Percentiles rank a stretch among this genome's conserved stretches.
phyloP scores from a whole-genome alignment of 1,140 invertebrate genomes.

The Daktulosphaira vitifoliae region DNA sequence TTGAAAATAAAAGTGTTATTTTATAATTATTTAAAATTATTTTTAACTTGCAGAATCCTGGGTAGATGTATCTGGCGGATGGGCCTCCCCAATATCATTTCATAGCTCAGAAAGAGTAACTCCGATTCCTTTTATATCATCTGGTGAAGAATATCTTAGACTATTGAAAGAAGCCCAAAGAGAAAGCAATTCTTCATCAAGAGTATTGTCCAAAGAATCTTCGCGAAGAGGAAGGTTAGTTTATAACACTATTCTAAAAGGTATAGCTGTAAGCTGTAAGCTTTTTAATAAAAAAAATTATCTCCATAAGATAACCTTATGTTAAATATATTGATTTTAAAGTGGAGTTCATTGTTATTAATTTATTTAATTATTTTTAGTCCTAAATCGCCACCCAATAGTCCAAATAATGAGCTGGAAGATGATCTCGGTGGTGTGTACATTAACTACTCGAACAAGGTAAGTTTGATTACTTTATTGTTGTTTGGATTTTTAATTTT shows the following conservation, averaged over 20 bases:
- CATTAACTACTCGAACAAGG: constrained; percentile 62
- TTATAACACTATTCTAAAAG: too few relatives aligned
- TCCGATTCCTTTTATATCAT: constrained; percentile 52
- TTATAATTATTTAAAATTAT: too few relatives aligned
- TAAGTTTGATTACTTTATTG: too few relatives aligned
- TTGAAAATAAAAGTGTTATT: too few relatives aligned
- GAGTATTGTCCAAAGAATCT: constrained; percentile 68
- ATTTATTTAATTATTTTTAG: constrained; percentile 56
- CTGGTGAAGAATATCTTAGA: constrained; percentile 67
- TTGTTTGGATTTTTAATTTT: too few relatives aligned
- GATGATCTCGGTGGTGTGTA: constrained; percentile 69
- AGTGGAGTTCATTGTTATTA: too few relatives aligned
- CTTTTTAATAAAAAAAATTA: too few relatives aligned
- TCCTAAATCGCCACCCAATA: constrained; percentile 84
- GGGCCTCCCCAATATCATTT: constrained; percentile 41
- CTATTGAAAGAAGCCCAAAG: constrained; percentile 75
- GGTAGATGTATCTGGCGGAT: constrained; percentile 60
- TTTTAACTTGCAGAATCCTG: constrained; percentile 60
- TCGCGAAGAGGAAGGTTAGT: constrained; percentile 47
- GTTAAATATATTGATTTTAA: too few relatives aligned
- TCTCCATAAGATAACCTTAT: too few relatives aligned
- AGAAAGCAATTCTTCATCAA: constrained; percentile 76
- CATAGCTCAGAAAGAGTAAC: constrained; percentile 55
- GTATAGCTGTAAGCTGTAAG: too few relatives aligned
- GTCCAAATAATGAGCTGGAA: constrained; percentile 70